Conservation (phyloP, 1,140 invertebrate species). For the Drosophila sechellia region DNA sequence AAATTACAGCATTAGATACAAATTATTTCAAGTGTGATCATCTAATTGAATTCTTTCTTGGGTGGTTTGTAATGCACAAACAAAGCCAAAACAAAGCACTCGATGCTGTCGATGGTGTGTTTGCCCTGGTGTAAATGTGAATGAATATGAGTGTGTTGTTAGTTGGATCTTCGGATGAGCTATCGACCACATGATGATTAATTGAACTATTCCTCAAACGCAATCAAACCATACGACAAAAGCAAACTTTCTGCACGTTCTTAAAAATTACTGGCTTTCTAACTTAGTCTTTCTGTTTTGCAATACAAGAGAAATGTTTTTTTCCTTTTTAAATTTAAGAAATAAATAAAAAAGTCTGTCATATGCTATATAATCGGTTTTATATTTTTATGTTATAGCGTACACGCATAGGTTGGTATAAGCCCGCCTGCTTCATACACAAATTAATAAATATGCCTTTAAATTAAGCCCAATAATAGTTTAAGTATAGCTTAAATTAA, state of each 20-base stretch:
- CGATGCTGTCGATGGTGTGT: slow-evolving; percentile 16
- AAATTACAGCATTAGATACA: slow-evolving; percentile 83
- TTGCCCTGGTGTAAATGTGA: slow-evolving; percentile 19
- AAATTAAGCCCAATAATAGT: slow-evolving; percentile 62
- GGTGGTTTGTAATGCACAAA: slow-evolving; percentile 32
- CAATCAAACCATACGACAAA: neutral
- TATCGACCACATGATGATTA: slow-evolving; percentile 19
- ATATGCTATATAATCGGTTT: slow-evolving; percentile 19
- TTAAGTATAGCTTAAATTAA: slow-evolving; percentile 47
- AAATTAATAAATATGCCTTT: slow-evolving; percentile 68
- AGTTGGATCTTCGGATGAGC: slow-evolving; percentile 28
- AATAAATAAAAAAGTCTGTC: slow-evolving; percentile 24
- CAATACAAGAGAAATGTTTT: slow-evolving; percentile 7
- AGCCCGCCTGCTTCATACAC: slow-evolving; percentile 41
- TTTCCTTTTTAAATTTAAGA: slow-evolving; percentile 14
- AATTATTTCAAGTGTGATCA: slow-evolving; percentile 61
- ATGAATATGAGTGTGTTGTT: slow-evolving; percentile 11
- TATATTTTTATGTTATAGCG: slow-evolving; percentile 32
- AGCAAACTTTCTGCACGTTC: neutral
- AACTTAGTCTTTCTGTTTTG: slow-evolving; percentile 17
- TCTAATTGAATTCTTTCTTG: slow-evolving; percentile 31
- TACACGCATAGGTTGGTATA: slow-evolving; percentile 27
- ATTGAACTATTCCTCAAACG: neutral
- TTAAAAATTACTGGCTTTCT: slow-evolving; percentile 19
- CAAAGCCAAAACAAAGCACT: slow-evolving; percentile 43